Base-by-base conservation (phyloP, 1,140 invertebrate genomes). In the Camponotus floridanus region DNA sequence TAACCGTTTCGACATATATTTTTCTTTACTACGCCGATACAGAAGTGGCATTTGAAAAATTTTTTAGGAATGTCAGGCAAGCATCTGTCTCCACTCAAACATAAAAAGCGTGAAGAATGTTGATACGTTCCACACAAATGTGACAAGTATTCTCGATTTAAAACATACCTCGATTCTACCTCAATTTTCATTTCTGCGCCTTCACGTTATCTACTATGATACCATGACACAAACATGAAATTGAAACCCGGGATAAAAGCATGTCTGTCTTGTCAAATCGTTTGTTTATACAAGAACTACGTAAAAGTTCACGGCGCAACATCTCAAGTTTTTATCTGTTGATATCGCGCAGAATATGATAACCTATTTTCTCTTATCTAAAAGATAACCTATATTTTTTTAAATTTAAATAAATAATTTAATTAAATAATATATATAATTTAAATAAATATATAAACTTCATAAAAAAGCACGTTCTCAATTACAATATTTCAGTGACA, bases 231-330 rank as follows among this genome's bases (percentile, higher is more conserved):
- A 80, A 91, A 90, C 74, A 4, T 51, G 89, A 91, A 91, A 89
- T 84, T 71, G 79, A 88, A 91, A 85, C 81, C 83, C 42, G 21
- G 62, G 87, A 91, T 92, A 91, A 92, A 92, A 91, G 91, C 91
- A 73, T 76, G 81, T 87, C 67, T 78, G 31, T 86, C 76, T n/a
- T 31, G 31, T 68, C 33, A 8, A 68, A 64, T 71, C 5, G 51
- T 48, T n/a, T 31, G 59, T 87, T 86, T 67, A 62, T 85, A 86
- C 7, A 18, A 11, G 9, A 59, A 71, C 51, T 73, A 33, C 26
- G 26, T 33, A 2, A 45, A 55, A 33, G 15, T 73, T 45, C 39
- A 61, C 33, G 70, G 48, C 57, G 45, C 45, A 3, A 15, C 42
- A 57, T 80, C 57, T 59, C 39, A n/a, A 73, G 7, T 31, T 36